Evolutionary conservation across 2,888 invertebrate species (phyloP).

Genomic region (Hypselothyrea guttata): DNA sequence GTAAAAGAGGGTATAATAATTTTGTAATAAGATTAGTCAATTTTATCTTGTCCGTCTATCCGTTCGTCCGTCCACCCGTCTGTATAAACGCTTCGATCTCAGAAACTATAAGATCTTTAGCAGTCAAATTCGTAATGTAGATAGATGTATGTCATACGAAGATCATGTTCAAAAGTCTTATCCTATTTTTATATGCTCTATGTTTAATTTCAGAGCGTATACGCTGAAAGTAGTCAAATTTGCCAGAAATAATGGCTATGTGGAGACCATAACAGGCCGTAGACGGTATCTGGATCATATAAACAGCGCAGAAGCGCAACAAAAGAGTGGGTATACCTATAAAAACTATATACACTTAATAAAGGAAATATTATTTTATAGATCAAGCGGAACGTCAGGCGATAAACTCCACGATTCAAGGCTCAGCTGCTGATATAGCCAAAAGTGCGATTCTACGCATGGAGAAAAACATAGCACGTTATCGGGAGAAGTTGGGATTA

Average conservation of each 20-base stretch:
- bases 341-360: too few relatives aligned
- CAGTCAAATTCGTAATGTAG: too few relatives aligned
- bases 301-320: slow-evolving; percentile 84
- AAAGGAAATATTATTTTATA: too few relatives aligned
- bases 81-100: too few relatives aligned
- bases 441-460: slow-evolving; percentile 94
- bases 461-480: slow-evolving; percentile 84
- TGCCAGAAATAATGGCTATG: slow-evolving; percentile 88
- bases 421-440: slow-evolving; percentile 97
- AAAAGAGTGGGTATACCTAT: slow-evolving; percentile 84
- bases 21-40: too few relatives aligned
- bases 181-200: too few relatives aligned
- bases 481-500: slow-evolving; percentile 77
- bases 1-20: too few relatives aligned
- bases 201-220: slow-evolving; percentile 59
- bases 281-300: slow-evolving; percentile 90
- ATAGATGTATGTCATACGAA: too few relatives aligned
- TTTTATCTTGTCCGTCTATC: too few relatives aligned
- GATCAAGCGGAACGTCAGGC: slow-evolving; percentile 97
- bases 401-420: slow-evolving; percentile 97
- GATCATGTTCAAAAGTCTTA: too few relatives aligned
- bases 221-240: slow-evolving; percentile 83
- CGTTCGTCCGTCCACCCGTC: too few relatives aligned
- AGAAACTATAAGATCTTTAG: too few relatives aligned
- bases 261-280: slow-evolving; percentile 92